A percentile compares a stretch with the other conserved stretches of the same genome.
phyloP scores from a whole-genome alignment of 2,888 invertebrate species.

The Drosophila recens region DNA sequence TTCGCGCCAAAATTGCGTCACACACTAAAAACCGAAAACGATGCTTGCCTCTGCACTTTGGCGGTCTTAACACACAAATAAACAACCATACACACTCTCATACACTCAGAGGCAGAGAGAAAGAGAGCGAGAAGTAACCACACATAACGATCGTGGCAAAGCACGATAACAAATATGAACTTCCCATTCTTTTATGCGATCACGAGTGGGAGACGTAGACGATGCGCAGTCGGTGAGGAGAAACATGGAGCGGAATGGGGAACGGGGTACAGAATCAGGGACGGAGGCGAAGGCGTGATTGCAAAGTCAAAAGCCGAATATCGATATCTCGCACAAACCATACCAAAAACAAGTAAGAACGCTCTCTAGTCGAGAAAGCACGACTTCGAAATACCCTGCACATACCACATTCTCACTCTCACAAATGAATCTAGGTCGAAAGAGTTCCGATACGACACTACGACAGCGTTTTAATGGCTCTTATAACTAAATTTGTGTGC shows the following conservation, averaged over 20 bases:
- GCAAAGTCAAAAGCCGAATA: conserved; percentile 35
- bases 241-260: neutral
- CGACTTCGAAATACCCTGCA: neutral
- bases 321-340: conserved; percentile 50
- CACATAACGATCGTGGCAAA: conserved; percentile 72
- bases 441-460: too few species aligned
- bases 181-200: conserved; percentile 61
- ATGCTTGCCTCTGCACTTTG: conserved; percentile 58
- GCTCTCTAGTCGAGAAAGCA: neutral
- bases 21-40: conserved; percentile 53
- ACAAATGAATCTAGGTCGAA: too few species aligned
- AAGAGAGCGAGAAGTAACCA: conserved; percentile 45
- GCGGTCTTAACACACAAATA: conserved; percentile 55
- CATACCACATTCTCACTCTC: too few species aligned
- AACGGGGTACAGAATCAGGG: too few species aligned
- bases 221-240: conserved; percentile 15
- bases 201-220: conserved; percentile 62
- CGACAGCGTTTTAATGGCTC: neutral
- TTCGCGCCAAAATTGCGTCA: conserved; percentile 81
- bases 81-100: conserved; percentile 23
- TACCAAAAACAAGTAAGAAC: conserved; percentile 24
- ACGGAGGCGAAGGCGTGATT: conserved; percentile 15
- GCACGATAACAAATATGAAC: conserved; percentile 74
- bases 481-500: neutral
- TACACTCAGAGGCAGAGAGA: conserved; percentile 4